These are phyloP conservation scores for Hyaena hyaena DNA, from an alignment of 2,113 vertebrate genomes.

Conservation along the genomic window DNA sequence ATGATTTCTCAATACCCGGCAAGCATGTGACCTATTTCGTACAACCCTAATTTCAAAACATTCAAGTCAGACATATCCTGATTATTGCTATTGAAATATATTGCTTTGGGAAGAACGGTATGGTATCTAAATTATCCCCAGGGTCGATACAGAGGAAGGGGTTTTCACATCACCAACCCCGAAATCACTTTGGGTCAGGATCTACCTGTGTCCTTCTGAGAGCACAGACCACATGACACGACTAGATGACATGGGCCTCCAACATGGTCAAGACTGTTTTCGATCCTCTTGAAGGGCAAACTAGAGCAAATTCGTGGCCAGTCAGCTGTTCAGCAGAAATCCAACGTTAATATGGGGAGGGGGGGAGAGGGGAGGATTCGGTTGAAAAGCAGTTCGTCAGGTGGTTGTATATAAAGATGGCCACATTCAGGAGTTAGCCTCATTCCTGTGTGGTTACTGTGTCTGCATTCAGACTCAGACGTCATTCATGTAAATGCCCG, in stretches of 20 bases:
- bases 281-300: not conserved
- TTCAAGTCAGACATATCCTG: not conserved
- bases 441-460: not conserved
- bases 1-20: not conserved
- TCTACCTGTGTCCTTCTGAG: not conserved
- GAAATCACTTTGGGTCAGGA: not conserved
- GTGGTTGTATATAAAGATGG: not conserved
- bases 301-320: constrained; percentile 3
- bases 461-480: constrained; percentile 18
- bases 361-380: not conserved
- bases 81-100: constrained; percentile 2
- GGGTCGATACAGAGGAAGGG: not conserved
- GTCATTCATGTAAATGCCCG: constrained; percentile 25
- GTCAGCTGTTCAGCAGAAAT: not conserved
- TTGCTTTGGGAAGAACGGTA: not conserved
- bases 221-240: not conserved
- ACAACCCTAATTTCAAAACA: not conserved
- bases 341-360: not conserved
- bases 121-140: not conserved
- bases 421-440: constrained; percentile 42
- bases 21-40: constrained; percentile 31
- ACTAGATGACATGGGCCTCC: not conserved
- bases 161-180: not conserved
- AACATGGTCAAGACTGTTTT: not conserved
- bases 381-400: not conserved